Base-by-base conservation (phyloP, 2,888 invertebrate species). In the Octonoba sinensis region DNA sequence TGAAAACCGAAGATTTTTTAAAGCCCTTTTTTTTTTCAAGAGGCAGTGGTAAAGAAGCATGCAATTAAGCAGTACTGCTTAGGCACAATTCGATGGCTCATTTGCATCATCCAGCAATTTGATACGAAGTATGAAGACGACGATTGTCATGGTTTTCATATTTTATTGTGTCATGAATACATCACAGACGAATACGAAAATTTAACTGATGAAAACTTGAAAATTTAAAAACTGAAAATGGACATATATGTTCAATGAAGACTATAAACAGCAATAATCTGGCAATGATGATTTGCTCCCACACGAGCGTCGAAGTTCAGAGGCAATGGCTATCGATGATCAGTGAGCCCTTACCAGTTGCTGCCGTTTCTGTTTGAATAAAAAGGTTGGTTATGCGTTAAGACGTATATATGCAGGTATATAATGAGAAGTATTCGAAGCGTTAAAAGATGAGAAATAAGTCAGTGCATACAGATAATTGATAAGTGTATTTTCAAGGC, bases 101-200 rank as follows among this genome's bases (percentile, higher is more conserved):
- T 66, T 71, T 56, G 54, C 49, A 70, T 62, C 77, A 78, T 78
- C 79, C 79, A 79, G 79, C 73, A 79, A 73, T 79, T 73, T 69
- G 27, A 60, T 64, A 79, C 67, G 66, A 64, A 79, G 79, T 24
- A 79, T 22, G 73, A 67, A 73, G 73, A 79, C 73, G 67, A 79
- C 0, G 22, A 56, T 56, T 79, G 73, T 72, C 79, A 79, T 27
- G 27, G 73, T 79, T 73, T 67, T 75, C n/a, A 62, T 60, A 79
- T 79, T 70, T 79, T 79, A 79, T 79, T 79, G 73, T 79, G 79
- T 79, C 51, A 79, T 79, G 79, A 79, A 79, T 79, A 79, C 75
- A 75, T 44, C 65, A 75, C 64, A 76, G 67, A 73, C 54, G 72
- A 70, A 47, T 54, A 66, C 62, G 77, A 77, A 56, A 67, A 46